A percentile compares a stretch with the other conserved stretches of the same genome.
Conservation (phyloP, 2,113 vertebrate genomes). For the Lucifuga dentata region DNA sequence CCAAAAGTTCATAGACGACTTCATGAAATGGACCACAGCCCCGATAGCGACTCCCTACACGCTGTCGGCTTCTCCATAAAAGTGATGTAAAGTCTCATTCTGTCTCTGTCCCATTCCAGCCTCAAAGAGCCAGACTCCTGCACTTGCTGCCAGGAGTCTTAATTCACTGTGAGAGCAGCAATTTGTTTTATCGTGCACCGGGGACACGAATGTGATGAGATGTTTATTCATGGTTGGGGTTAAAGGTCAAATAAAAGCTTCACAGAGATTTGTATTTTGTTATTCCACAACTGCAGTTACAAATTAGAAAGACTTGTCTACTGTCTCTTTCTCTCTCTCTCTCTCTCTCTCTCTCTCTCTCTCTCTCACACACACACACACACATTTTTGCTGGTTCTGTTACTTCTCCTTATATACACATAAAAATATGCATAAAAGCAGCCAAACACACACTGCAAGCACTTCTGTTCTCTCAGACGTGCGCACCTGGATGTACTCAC, state of each 20-base stretch:
- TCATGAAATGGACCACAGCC: background rate
- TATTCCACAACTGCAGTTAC: background rate
- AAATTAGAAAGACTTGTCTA: background rate
- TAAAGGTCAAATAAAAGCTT: conserved; percentile 37
- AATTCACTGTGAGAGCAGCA: conserved; percentile 6
- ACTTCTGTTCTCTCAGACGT: no score
- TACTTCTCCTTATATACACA: no score
- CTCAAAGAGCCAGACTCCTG: conserved; percentile 3
- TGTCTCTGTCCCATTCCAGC: background rate
- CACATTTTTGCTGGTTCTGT: background rate
- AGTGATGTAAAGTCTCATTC: conserved; percentile 23
- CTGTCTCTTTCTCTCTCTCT: no score
- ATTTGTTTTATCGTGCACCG: background rate
- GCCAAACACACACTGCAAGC: no score
- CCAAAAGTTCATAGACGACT: conserved; percentile 21
- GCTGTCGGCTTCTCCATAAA: conserved; percentile 24
- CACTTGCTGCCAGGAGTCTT: background rate
- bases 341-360: no score
- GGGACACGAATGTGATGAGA: background rate
- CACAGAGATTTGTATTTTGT: conserved; percentile 26
- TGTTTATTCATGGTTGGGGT: conserved; percentile 17
- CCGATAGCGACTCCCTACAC: background rate
- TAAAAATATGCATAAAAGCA: no score
- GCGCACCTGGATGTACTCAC: no score
- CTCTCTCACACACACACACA: background rate